phyloP scores from a whole-genome alignment of 2,113 vertebrate species.

The Genyomyrus donnyi region DNA sequence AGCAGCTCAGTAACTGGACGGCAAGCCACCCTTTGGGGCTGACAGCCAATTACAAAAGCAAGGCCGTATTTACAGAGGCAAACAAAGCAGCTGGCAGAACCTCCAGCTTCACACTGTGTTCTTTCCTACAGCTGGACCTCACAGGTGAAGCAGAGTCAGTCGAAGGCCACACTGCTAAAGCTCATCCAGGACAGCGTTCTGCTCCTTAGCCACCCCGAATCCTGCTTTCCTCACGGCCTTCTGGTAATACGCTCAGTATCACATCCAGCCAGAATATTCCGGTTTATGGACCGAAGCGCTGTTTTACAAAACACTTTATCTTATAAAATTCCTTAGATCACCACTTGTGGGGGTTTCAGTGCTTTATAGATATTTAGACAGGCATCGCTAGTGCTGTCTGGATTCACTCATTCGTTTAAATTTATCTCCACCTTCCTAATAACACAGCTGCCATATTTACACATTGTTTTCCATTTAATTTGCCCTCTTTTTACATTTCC shows the following conservation, averaged over 20 bases:
- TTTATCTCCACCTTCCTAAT: background rate
- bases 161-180: background rate
- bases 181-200: background rate
- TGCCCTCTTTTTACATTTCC: background rate
- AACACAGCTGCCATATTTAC: background rate
- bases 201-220: background rate
- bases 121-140: background rate
- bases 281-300: background rate
- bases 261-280: background rate
- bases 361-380: background rate
- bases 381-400: background rate
- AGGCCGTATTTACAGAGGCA: background rate
- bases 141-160: background rate
- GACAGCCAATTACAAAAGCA: background rate
- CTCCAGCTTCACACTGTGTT: background rate
- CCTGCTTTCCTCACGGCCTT: background rate
- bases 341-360: background rate
- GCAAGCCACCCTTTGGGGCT: background rate
- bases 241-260: background rate
- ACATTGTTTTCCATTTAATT: background rate
- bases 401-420: background rate
- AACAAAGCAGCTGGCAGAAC: background rate
- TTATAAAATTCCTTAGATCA: background rate
- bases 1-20: background rate
- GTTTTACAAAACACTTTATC: background rate